A percentile compares a stretch with the other conserved stretches of the same genome.
Evolutionary conservation across 2,797 vertebrate genomes (phyloP).

Genomic region (Gila robusta): DNA sequence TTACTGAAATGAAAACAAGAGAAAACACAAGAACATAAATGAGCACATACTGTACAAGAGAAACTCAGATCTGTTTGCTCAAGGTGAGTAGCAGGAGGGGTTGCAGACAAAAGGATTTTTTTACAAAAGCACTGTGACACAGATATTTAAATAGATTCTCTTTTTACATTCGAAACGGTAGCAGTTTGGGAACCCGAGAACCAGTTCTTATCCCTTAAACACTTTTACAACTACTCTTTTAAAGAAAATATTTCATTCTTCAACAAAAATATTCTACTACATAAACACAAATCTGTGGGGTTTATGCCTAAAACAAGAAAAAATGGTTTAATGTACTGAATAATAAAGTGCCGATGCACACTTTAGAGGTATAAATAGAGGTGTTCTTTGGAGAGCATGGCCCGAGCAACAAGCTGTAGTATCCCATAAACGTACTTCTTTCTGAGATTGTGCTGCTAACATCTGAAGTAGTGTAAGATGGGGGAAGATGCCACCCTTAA

Average conservation of each 20-base stretch:
- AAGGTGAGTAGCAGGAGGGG: background rate
- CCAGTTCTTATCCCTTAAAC: background rate
- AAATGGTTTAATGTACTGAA: background rate
- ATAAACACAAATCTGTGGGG: background rate
- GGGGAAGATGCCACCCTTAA: background rate
- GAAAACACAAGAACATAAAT: background rate
- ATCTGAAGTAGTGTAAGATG: background rate
- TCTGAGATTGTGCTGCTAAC: background rate
- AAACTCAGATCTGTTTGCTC: background rate
- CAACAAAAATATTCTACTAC: background rate
- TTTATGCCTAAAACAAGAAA: background rate
- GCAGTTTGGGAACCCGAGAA: background rate
- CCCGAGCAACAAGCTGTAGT: background rate
- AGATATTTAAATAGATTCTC: constrained; percentile 11
- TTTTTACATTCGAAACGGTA: background rate
- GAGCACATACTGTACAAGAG: too few relatives aligned
- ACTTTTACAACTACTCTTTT: background rate
- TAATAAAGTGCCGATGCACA: background rate
- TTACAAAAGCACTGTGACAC: background rate
- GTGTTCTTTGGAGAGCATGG: background rate
- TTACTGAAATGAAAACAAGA: background rate
- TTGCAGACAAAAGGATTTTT: background rate
- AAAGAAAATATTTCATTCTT: background rate
- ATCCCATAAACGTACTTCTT: background rate
- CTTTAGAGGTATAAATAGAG: background rate